Percentiles rank a stretch among this genome's conserved stretches.
phyloP scores from a whole-genome alignment of 2,797 vertebrate genomes.

The Centroberyx gerrardi region DNA sequence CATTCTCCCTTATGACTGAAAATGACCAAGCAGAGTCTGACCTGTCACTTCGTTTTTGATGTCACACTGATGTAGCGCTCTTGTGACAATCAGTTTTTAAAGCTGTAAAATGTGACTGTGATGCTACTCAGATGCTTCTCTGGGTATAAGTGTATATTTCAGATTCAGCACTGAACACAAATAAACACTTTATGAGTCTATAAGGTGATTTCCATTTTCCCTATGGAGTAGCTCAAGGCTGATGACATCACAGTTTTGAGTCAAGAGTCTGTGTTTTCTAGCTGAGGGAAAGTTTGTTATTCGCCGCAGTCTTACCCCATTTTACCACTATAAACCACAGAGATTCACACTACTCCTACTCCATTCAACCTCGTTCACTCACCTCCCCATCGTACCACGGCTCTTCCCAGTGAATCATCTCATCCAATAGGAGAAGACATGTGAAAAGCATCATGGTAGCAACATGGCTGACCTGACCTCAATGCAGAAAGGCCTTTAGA shows the following conservation, averaged over 20 bases:
- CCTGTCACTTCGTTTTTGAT: not conserved
- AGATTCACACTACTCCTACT: not conserved
- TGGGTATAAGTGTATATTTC: not conserved
- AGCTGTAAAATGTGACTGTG: not conserved
- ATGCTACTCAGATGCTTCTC: not conserved
- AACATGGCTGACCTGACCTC: constrained; percentile 56
- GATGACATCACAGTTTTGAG: not conserved
- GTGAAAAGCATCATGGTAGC: constrained; percentile 3
- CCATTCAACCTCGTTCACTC: constrained; percentile 1
- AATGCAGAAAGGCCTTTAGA: constrained; percentile 42
- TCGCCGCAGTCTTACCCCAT: not conserved
- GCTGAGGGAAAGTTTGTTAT: not conserved
- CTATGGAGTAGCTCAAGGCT: not conserved
- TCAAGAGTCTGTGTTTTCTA: not conserved
- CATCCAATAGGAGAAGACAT: constrained; percentile 1
- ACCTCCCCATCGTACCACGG: not conserved
- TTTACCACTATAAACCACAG: no score
- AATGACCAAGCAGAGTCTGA: not conserved
- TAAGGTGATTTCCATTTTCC: no score
- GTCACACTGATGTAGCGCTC: not conserved
- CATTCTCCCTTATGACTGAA: no score
- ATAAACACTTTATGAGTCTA: not conserved
- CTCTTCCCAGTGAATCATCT: not conserved
- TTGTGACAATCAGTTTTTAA: not conserved
- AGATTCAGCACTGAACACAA: not conserved